Base-by-base conservation (phyloP, 2,888 invertebrate genomes). In the Cephus sareptanus region DNA sequence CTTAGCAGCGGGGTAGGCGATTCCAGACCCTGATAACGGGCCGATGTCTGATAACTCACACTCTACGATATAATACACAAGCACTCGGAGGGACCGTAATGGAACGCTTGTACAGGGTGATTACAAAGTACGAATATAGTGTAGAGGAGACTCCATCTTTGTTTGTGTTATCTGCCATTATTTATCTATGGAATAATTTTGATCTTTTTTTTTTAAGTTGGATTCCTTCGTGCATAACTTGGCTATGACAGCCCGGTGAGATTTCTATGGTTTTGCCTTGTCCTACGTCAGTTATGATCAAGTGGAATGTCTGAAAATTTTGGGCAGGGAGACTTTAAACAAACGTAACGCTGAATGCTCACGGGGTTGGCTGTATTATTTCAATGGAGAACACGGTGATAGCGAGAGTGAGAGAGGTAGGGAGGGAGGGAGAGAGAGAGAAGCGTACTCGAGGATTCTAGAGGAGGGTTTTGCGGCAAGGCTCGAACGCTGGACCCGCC, bases 21-120 rank as follows among this genome's bases (percentile, higher is more conserved):
- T 90, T 82, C 89, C 88, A 87, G 88, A 88, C 87, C 87, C 78
- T 76, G 90, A 90, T 90, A 89, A 86, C 85, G 79, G 79, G 79
- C 85, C 86, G 90, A 90, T 90, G 87, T 87, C 88, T 87, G 90
- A 90, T 90, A 90, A 90, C 89, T 87, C 88, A 84, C 89, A 88
- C 88, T 87, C 87, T 85, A 86, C 87, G 87, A 89, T 89, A 89
- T 90, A 89, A 90, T 88, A 87, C 89, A 86, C 85, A 83, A 40
- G 40, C 15, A 40, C 40, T 40, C 40, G 6, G 40, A 15, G 40
- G 15, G 40, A 40, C 15, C 40, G 77, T 80, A 82, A 33, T 37
- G 34, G 40, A n/a, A 77, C 68, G 35, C 68, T 30, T 77, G 78
- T 79, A 79, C 79, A 74, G 80, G 75, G 76, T 82, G 85, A 85